These are phyloP conservation scores for Stomorhina lunata DNA, from an alignment of 2,888 invertebrate genomes.

Conservation along the genomic window DNA sequence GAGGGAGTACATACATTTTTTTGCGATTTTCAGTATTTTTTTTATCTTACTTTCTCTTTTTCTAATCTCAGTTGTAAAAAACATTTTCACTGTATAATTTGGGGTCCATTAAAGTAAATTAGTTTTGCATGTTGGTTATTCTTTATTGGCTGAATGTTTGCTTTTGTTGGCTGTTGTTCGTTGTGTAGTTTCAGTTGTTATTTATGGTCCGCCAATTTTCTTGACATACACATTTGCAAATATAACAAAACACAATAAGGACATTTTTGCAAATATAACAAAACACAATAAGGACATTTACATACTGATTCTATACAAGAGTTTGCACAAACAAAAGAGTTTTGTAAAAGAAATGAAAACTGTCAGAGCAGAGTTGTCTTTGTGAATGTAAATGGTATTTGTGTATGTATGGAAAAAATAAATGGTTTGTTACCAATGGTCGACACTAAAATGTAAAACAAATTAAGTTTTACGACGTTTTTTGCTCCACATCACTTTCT, in stretches of 20 bases:
- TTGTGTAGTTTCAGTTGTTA: not conserved
- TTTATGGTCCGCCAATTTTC: slow-evolving; percentile 40
- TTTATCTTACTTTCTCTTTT: not conserved
- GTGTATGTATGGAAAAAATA: not conserved
- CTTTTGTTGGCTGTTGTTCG: not conserved
- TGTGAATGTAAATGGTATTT: no score
- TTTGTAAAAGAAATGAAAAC: not conserved
- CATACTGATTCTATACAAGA: not conserved
- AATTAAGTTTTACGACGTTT: slow-evolving; percentile 2
- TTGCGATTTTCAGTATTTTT: no score
- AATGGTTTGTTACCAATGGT: not conserved
- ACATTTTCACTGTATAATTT: slow-evolving; percentile 38
- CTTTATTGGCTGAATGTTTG: slow-evolving; percentile 26
- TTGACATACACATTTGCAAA: slow-evolving; percentile 31
- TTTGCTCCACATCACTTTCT: not conserved
- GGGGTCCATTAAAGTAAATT: slow-evolving; percentile 45
- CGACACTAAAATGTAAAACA: not conserved
- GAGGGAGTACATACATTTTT: not conserved
- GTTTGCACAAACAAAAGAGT: not conserved
- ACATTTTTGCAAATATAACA: slow-evolving; percentile 5
- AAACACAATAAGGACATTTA: not conserved
- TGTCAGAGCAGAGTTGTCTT: not conserved
- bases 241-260: not conserved
- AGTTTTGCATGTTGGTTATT: slow-evolving; percentile 43
- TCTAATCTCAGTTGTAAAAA: slow-evolving; percentile 7